These are phyloP conservation scores for Rousettus madagascariensis DNA, from an alignment of 2,797 vertebrate genomes.

Conservation along the genomic window DNA sequence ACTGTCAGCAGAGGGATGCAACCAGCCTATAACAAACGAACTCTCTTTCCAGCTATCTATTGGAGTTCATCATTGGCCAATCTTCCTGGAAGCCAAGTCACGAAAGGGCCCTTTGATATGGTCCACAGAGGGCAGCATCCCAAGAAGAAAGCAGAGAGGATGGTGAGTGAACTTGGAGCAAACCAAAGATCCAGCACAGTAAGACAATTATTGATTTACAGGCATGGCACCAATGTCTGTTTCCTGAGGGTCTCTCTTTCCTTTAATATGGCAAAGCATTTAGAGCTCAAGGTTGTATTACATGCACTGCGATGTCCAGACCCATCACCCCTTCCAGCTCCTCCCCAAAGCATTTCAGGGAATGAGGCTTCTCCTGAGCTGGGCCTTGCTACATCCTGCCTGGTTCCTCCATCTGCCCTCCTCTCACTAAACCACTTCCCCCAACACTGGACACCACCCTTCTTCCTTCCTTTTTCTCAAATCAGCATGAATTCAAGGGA, in stretches of 20 bases:
- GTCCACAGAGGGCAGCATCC: background rate
- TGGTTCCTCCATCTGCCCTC: background rate
- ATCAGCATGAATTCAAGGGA: background rate
- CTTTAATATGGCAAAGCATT: background rate
- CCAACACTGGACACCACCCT: background rate
- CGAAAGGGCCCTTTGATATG: background rate
- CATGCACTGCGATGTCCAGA: background rate
- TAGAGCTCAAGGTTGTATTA: background rate
- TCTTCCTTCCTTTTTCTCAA: slow-evolving; percentile 31
- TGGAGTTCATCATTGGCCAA: background rate
- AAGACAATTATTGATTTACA: background rate
- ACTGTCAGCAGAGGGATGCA: background rate
- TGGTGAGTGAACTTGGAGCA: background rate
- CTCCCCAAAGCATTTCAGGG: background rate
- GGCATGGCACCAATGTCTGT: background rate
- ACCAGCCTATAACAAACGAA: background rate
- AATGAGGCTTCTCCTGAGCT: background rate
- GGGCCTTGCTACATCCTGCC: background rate
- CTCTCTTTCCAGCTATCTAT: background rate
- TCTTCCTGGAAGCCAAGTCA: background rate
- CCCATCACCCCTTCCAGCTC: background rate
- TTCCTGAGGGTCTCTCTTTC: background rate
- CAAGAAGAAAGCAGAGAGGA: background rate
- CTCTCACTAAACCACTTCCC: slow-evolving; percentile 2
- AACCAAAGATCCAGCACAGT: background rate